Conservation (phyloP, 2,113 vertebrate species). For the Crotalus tigris region DNA sequence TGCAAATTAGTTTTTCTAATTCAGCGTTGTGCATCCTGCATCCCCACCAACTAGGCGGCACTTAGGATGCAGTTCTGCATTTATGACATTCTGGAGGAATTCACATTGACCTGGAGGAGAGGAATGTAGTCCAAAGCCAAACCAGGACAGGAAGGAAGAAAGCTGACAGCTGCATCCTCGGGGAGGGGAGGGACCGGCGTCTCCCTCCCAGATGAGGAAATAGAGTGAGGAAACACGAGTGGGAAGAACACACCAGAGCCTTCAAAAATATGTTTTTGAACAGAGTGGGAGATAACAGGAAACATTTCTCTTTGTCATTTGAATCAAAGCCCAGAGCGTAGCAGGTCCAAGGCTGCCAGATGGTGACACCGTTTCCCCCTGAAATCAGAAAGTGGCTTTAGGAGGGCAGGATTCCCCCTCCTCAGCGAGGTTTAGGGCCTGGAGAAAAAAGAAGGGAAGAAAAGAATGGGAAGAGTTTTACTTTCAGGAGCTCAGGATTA, state of each 20-base stretch:
- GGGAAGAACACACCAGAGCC: neutral
- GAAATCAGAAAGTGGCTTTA: constrained; percentile 32
- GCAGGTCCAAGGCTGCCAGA: neutral
- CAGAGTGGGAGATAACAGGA: neutral
- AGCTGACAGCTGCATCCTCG: neutral
- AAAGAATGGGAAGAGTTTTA: neutral
- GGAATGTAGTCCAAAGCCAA: neutral
- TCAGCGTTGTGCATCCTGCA: neutral
- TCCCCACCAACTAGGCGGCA: neutral
- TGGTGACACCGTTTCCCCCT: constrained; percentile 13
- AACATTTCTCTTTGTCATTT: neutral
- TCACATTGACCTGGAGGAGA: neutral
- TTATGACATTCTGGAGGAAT: neutral
- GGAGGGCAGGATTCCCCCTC: neutral
- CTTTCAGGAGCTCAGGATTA: neutral
- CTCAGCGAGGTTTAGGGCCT: constrained; percentile 61
- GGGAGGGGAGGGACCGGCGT: neutral
- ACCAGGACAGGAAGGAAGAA: neutral
- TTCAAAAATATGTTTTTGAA: neutral
- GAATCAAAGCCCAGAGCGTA: neutral
- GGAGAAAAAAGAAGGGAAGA: constrained; percentile 23
- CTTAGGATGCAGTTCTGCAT: neutral
- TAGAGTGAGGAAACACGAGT: neutral
- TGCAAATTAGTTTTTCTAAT: neutral
- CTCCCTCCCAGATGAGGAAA: neutral